Conservation (phyloP, 2,113 vertebrate genomes). For the Turnix velox region DNA sequence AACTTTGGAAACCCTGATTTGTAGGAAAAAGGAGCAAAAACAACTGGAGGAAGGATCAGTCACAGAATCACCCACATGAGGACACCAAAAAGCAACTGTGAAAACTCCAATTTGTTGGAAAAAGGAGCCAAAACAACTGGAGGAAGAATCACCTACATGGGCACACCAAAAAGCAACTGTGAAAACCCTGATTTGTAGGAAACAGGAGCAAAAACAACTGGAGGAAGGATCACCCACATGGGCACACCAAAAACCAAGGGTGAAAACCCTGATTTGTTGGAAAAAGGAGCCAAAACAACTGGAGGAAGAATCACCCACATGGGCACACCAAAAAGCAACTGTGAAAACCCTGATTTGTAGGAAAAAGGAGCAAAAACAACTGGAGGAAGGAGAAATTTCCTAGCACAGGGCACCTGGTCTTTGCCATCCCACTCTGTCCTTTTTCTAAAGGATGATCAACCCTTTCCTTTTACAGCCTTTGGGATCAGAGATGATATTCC, state of each 20-base stretch:
- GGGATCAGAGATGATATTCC: fast-evolving
- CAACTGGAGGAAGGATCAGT: background rate
- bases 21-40: background rate
- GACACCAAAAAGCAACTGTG: background rate
- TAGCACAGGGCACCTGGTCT: background rate
- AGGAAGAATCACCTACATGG: too few species aligned
- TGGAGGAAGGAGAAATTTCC: background rate
- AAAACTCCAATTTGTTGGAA: too few species aligned
- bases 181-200: background rate
- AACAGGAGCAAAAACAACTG: background rate
- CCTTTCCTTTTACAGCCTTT: fast-evolving
- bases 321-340: background rate
- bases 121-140: too few species aligned
- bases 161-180: too few species aligned
- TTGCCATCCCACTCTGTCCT: background rate
- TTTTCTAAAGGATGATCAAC: background rate
- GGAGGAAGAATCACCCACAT: background rate
- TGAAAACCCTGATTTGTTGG: background rate
- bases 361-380: background rate
- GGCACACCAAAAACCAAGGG: background rate
- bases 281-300: background rate
- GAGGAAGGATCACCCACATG: too few species aligned
- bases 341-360: background rate
- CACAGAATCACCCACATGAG: too few species aligned
- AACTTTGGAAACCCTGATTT: background rate